A percentile compares a stretch with the other conserved stretches of the same genome.
Conservation (phyloP, 1,140 invertebrate species). For the Pseudomyrmex concolor region DNA sequence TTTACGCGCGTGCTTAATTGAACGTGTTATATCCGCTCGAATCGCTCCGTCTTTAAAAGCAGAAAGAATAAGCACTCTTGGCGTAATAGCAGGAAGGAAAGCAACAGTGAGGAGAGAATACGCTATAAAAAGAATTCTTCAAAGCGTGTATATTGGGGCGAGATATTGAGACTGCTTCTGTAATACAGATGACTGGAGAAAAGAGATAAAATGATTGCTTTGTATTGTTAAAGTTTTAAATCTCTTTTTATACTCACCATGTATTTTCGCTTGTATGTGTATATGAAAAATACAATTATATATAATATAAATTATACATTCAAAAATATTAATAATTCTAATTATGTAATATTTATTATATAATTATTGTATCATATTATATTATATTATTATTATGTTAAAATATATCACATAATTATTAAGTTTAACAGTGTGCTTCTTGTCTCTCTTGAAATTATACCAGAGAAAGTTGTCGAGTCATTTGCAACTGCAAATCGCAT, state of each 20-base stretch:
- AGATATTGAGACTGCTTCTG: constrained; percentile 1
- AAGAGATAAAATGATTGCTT: background rate
- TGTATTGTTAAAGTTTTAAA: background rate
- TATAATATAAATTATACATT: background rate
- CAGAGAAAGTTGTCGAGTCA: background rate
- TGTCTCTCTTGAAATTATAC: too few species aligned
- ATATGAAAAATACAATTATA: background rate
- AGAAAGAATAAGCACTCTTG: constrained; percentile 49
- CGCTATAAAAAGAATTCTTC: constrained; percentile 24
- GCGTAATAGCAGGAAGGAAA: constrained; percentile 28
- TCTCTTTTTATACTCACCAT: background rate
- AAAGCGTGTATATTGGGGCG: constrained; percentile 22
- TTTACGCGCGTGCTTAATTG: constrained; percentile 57
- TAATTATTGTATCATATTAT: too few species aligned
- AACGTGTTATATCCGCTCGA: constrained; percentile 51
- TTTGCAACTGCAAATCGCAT: background rate
- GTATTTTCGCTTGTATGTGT: too few species aligned
- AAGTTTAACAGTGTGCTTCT: too few species aligned
- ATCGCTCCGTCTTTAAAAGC: constrained; percentile 36
- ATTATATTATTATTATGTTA: too few species aligned
- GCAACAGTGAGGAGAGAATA: constrained; percentile 36
- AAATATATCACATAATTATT: too few species aligned
- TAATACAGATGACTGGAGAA: background rate
- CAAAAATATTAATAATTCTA: too few species aligned
- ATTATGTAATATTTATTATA: too few species aligned